Conservation (phyloP, 2,113 vertebrate genomes). For the Brachyhypopomus occidentalis region DNA sequence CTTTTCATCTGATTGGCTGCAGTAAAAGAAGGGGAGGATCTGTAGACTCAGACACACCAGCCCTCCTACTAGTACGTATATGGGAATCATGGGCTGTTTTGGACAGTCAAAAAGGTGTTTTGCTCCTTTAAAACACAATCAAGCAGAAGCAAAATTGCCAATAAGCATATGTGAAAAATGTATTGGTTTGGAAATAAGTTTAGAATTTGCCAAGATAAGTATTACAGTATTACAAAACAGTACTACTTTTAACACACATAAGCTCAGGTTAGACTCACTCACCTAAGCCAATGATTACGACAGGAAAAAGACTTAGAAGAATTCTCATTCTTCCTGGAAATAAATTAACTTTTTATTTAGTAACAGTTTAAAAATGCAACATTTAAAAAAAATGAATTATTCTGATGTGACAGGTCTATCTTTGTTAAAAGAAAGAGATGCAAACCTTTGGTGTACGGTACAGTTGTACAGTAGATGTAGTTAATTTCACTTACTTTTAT, state of each 20-base stretch:
- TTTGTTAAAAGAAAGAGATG: no score
- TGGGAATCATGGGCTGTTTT: slow-evolving; percentile 42
- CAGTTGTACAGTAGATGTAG: no score
- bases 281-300: slow-evolving; percentile 18
- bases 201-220: not conserved
- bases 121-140: slow-evolving; percentile 12
- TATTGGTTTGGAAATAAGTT: not conserved
- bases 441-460: no score
- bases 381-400: not conserved
- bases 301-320: slow-evolving; percentile 28
- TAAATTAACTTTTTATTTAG: not conserved
- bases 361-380: not conserved
- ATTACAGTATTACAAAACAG: not conserved
- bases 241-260: not conserved
- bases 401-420: no score
- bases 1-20: not conserved
- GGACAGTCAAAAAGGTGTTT: slow-evolving; percentile 46
- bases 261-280: not conserved
- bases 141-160: not conserved
- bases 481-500: no score
- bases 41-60: slow-evolving; percentile 25
- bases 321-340: slow-evolving; percentile 18
- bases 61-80: slow-evolving; percentile 46
- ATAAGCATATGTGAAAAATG: not conserved
- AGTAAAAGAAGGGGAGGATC: not conserved